A percentile compares a stretch with the other conserved stretches of the same genome.
phyloP scores from a whole-genome alignment of 2,888 invertebrate genomes.

The Liposcelis brunnea region DNA sequence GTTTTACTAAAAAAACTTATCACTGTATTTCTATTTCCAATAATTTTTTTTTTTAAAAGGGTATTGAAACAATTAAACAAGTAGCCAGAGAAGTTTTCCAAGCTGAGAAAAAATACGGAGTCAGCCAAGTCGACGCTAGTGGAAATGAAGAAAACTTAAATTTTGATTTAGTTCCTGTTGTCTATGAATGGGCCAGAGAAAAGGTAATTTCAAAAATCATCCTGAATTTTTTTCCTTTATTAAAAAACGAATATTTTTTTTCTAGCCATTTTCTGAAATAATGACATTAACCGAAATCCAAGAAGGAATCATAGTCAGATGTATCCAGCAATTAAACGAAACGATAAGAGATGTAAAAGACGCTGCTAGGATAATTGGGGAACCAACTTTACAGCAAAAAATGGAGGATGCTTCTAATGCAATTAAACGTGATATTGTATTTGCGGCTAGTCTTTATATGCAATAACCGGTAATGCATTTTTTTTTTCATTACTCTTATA shows the following conservation, averaged over 20 bases:
- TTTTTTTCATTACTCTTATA: too few relatives aligned
- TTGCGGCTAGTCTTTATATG: slow-evolving; percentile 87
- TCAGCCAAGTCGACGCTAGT: slow-evolving; percentile 27
- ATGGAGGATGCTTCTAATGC: slow-evolving; percentile 88
- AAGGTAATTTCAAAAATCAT: slow-evolving; percentile 45
- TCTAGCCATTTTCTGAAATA: slow-evolving; percentile 78
- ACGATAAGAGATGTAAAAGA: slow-evolving; percentile 76
- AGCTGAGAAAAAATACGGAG: slow-evolving; percentile 45
- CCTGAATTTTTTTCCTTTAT: neutral
- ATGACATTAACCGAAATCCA: slow-evolving; percentile 86
- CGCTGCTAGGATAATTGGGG: slow-evolving; percentile 84
- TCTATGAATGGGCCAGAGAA: slow-evolving; percentile 90
- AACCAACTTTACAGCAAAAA: slow-evolving; percentile 76
- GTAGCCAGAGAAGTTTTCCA: slow-evolving; percentile 49
- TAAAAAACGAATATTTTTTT: slow-evolving; percentile 14
- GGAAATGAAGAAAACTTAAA: slow-evolving; percentile 44
- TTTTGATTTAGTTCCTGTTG: slow-evolving; percentile 84
- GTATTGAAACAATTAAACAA: slow-evolving; percentile 48
- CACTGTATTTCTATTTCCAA: too few relatives aligned
- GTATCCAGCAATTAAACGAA: slow-evolving; percentile 93
- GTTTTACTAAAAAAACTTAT: too few relatives aligned
- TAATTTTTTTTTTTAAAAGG: slow-evolving; percentile 29
- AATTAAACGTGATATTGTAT: slow-evolving; percentile 94
- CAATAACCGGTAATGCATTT: slow-evolving; percentile 1
- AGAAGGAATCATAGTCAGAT: slow-evolving; percentile 93